Conservation (phyloP, 2,888 invertebrate species). For the Stenichneumon culpator region DNA sequence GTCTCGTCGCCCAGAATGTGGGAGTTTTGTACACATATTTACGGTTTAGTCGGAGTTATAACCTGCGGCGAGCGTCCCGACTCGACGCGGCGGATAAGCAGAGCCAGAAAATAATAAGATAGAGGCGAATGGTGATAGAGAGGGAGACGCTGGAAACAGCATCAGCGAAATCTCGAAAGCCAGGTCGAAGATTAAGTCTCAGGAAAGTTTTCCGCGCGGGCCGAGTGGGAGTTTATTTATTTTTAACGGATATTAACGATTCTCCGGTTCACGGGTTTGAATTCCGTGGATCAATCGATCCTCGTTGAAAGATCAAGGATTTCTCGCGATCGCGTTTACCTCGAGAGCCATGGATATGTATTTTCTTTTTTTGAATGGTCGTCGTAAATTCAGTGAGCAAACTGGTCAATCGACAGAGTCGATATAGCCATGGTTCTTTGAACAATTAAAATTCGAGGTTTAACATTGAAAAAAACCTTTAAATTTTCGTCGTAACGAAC, state of each 20-base stretch:
- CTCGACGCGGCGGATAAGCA: constrained; percentile 48
- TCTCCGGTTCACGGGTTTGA: neutral
- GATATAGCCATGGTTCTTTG: too few species aligned
- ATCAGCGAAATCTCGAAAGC: neutral
- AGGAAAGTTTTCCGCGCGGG: constrained; percentile 14
- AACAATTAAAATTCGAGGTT: too few species aligned
- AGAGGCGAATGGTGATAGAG: neutral
- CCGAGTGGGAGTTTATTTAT: neutral
- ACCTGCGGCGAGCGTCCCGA: neutral
- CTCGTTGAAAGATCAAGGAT: constrained; percentile 50
- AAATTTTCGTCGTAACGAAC: too few species aligned
- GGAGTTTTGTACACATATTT: constrained; percentile 59
- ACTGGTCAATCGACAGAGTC: too few species aligned
- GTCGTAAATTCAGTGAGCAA: neutral
- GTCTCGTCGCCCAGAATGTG: constrained; percentile 57
- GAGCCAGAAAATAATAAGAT: constrained; percentile 43
- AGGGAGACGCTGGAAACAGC: neutral
- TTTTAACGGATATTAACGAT: constrained; percentile 29
- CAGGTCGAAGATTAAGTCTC: neutral
- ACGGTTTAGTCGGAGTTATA: constrained; percentile 38
- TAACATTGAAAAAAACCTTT: too few species aligned
- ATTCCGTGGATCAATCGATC: constrained; percentile 34
- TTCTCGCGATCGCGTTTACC: neutral
- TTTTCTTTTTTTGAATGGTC: neutral
- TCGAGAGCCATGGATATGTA: neutral